Evolutionary conservation across 23 tunicate species (phyloP).

Genomic region (Halocynthia roretzi): DNA sequence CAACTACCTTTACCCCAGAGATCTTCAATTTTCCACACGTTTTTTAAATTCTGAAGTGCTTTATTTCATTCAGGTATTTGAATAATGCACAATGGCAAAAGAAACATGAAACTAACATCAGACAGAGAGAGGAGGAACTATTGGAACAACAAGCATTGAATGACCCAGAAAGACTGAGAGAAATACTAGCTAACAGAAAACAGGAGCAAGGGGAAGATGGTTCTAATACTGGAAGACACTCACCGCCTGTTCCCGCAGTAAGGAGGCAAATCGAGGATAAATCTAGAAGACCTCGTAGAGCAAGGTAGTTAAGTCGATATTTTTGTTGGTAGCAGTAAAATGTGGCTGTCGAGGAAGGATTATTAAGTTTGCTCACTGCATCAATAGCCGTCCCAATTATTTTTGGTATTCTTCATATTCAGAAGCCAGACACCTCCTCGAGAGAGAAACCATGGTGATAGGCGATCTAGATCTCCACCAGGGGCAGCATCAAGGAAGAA

Average conservation of each 20-base stretch:
- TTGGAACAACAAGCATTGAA: conserved; percentile 47
- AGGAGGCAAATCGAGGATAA: background rate
- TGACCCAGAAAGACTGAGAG: conserved; percentile 23
- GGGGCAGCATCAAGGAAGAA: too few relatives aligned
- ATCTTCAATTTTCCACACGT: background rate
- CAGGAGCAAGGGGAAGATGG: background rate
- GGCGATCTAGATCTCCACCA: too few relatives aligned
- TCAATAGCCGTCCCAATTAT: too few relatives aligned
- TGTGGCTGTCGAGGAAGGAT: too few relatives aligned
- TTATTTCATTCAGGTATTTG: conserved; percentile 17
- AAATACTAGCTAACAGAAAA: background rate
- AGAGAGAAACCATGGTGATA: too few relatives aligned
- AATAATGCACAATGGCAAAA: conserved; percentile 20
- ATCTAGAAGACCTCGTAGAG: too few relatives aligned
- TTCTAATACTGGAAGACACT: background rate
- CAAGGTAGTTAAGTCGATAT: too few relatives aligned
- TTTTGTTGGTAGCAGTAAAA: too few relatives aligned
- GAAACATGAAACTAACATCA: conserved; percentile 23
- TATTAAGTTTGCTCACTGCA: too few relatives aligned
- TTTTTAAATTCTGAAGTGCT: background rate
- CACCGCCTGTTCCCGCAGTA: conserved; percentile 13
- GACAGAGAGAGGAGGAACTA: conserved; percentile 33
- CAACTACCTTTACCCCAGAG: background rate
- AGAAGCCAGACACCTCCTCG: too few relatives aligned
- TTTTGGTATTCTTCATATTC: too few relatives aligned